Percentiles rank a stretch among this genome's conserved stretches.
Conservation (phyloP, 2,797 vertebrate genomes). For the Balearica regulorum region DNA sequence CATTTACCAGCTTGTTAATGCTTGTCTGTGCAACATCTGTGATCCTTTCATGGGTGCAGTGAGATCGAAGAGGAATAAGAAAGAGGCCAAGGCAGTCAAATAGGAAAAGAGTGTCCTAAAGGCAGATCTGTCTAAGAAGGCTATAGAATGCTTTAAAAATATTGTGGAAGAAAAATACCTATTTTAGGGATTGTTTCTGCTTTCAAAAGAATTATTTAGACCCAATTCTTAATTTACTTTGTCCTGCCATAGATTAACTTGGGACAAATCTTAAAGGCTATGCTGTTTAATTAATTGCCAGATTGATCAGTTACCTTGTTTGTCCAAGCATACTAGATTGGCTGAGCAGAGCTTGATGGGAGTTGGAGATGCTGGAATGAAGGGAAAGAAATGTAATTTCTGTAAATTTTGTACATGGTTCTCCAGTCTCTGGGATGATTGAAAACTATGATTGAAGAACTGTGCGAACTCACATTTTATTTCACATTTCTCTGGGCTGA, state of each 20-base stretch:
- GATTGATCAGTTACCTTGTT: not conserved
- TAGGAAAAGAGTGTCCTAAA: not conserved
- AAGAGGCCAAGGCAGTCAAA: not conserved
- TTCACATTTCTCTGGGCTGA: not conserved
- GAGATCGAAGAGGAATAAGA: not conserved
- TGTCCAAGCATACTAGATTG: not conserved
- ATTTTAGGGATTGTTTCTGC: not conserved
- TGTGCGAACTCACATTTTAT: not conserved
- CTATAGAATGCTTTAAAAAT: not conserved
- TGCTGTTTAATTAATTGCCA: not conserved
- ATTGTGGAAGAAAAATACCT: not conserved
- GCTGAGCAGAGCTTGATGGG: not conserved
- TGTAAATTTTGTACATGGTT: not conserved
- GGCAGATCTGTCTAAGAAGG: not conserved
- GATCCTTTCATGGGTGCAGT: not conserved
- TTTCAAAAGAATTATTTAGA: not conserved
- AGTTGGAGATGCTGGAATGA: not conserved
- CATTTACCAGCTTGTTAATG: not conserved
- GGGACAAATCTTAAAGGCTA: not conserved
- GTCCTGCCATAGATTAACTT: not conserved
- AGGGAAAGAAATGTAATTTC: not conserved
- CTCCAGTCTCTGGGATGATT: not conserved
- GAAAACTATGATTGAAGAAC: not conserved
- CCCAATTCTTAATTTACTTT: not conserved
- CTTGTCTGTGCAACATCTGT: not conserved